phyloP scores from a whole-genome alignment of 2,113 vertebrate genomes.

The Gallinago undulata region DNA sequence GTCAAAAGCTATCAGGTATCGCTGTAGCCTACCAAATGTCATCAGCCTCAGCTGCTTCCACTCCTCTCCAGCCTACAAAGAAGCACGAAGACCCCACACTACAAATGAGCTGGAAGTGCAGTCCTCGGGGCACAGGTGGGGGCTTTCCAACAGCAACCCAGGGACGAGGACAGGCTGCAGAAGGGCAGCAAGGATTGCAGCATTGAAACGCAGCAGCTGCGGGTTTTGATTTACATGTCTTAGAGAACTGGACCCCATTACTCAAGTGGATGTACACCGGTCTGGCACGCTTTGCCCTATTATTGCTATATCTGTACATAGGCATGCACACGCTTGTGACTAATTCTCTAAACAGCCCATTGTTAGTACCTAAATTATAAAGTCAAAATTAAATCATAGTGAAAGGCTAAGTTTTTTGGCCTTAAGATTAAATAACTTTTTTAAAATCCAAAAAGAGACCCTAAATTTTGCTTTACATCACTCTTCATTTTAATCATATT shows the following conservation, averaged over 20 bases:
- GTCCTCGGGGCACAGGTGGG: not conserved
- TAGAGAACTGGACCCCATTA: not conserved
- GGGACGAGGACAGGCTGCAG: not conserved
- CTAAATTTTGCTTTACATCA: not conserved
- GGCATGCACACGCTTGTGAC: not conserved
- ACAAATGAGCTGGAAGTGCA: not conserved
- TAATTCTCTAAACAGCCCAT: not conserved
- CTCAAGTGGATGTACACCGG: fast-evolving
- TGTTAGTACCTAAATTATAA: not conserved
- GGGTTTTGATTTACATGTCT: not conserved
- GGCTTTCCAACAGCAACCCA: not conserved
- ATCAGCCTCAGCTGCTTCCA: not conserved
- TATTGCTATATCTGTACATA: not conserved
- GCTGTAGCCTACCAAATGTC: not conserved
- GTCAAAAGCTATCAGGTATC: not conserved
- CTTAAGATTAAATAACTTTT: not conserved
- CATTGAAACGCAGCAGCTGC: not conserved
- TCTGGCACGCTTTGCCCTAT: not conserved
- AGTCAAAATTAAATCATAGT: not conserved
- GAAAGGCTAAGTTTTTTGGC: not conserved
- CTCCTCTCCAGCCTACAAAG: not conserved
- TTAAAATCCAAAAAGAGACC: not conserved
- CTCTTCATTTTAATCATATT: not conserved
- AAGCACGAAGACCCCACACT: not conserved
- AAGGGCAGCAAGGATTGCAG: not conserved